Base-by-base conservation (phyloP, 2,113 vertebrate genomes). In the Rhipidura dahli region DNA sequence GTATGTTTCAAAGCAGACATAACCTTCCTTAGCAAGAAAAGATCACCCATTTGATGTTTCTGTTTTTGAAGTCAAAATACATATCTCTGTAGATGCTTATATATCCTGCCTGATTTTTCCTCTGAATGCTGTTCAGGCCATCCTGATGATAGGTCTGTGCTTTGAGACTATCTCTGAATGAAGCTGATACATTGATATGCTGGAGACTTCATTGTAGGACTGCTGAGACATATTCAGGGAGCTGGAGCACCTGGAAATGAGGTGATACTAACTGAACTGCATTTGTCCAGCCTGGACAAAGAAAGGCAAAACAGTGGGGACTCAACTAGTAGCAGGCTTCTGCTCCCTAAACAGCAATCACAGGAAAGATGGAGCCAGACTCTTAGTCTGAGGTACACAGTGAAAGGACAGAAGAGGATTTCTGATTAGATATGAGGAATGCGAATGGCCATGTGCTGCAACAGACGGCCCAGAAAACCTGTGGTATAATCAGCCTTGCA, bases 51-150 rank as follows among this genome's bases (percentile, higher is more conserved):
- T 97, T 90, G 45, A 93, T 83, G 45, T 23, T 90, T 96, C 85
- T 96, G 89, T 94, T 84, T 94, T n/a, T 92, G 81, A 96, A 96
- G 94, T 90, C 89, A 96, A 91, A 97, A 92, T 80, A 85, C 1
- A 3, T 18, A 13, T 81, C 26, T 90, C 50, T 42, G 27, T 66
- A 69, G 49, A 39, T 93, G 50, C 61, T 79, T 6, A 11, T 50
- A 42, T 47, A 77, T 61, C n/a, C 39, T 51, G 44, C 27, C 42
- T 89, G 18, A 51, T 94, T 77, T 90, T 89, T 82, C 42, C 51
- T 83, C 50, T 78, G 77, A 78, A 57, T 83, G 40, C 21, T 51
- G 12, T 61, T 50, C 45, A 76, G 51, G 11, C 33, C 23, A 35
- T 69, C n/a, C 19, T 83, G 37, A 26, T 77, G 44, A 81, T n/a